Percentiles rank a stretch among this genome's conserved stretches.
phyloP scores from a whole-genome alignment of 2,888 invertebrate species.

The Smittia aterrima region DNA sequence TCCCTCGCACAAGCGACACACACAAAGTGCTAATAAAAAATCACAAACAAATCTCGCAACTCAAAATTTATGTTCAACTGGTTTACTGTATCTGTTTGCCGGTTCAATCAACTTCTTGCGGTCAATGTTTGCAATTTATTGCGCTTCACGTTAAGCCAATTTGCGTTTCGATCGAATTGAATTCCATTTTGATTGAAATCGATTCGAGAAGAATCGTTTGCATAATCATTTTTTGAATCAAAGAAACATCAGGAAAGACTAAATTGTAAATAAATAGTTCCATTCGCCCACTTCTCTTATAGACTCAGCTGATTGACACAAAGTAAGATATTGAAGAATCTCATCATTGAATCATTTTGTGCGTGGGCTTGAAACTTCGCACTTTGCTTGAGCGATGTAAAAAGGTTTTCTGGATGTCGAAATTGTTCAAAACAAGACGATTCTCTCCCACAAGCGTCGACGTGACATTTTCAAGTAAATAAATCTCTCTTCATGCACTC shows the following conservation, averaged over 20 bases:
- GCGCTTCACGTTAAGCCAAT: too few relatives aligned
- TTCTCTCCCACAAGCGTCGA: not conserved
- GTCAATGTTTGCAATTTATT: slow-evolving; percentile 9
- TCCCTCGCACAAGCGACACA: too few relatives aligned
- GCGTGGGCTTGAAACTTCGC: not conserved
- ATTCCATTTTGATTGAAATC: too few relatives aligned
- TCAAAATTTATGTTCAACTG: not conserved
- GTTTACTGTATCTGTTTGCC: not conserved
- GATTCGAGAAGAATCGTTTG: too few relatives aligned
- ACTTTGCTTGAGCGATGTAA: too few relatives aligned
- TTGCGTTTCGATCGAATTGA: too few relatives aligned
- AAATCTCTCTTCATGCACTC: not conserved
- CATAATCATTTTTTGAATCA: too few relatives aligned
- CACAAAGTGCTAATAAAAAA: not conserved
- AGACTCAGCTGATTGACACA: not conserved
- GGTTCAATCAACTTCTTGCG: slow-evolving; percentile 25
- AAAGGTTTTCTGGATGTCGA: too few relatives aligned
- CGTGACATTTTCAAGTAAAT: slow-evolving; percentile 10
- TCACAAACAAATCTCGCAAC: not conserved
- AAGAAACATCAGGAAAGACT: too few relatives aligned
- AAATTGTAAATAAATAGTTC: too few relatives aligned
- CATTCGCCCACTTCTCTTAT: not conserved
- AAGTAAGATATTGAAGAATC: not conserved
- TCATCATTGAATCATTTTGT: not conserved
- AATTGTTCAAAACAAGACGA: not conserved